A percentile compares a stretch with the other conserved stretches of the same genome.
These are phyloP conservation scores for Corythornis madagascariensis DNA, from an alignment of 2,113 vertebrate genomes.

Conservation along the genomic window DNA sequence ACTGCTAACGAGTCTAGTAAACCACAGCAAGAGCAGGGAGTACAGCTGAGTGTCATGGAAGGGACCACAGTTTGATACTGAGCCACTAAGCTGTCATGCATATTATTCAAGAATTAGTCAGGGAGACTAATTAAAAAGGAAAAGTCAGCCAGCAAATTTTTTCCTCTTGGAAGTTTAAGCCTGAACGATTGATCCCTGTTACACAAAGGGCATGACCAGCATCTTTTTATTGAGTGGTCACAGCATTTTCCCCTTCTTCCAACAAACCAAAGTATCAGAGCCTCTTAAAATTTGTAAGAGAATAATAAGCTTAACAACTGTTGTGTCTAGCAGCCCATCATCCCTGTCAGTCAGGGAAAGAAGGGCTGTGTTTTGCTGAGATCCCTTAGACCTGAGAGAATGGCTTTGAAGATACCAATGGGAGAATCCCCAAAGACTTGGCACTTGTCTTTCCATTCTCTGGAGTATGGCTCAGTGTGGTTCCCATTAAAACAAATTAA, in stretches of 20 bases:
- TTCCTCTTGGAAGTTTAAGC: neutral
- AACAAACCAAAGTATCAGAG: neutral
- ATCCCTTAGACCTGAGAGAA: neutral
- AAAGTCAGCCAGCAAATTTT: neutral
- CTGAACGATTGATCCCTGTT: neutral
- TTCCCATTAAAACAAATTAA: neutral
- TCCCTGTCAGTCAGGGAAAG: neutral
- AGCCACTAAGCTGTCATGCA: neutral
- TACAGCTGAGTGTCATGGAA: neutral
- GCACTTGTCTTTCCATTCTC: neutral
- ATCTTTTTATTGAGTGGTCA: neutral
- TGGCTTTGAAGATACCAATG: neutral
- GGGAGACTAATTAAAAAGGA: neutral
- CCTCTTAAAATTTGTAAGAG: neutral
- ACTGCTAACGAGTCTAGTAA: neutral
- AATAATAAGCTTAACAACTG: neutral
- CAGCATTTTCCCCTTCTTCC: neutral
- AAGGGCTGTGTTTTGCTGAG: neutral
- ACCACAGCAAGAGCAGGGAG: neutral
- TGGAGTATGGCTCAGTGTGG: neutral
- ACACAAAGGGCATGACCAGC: neutral
- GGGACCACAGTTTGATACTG: neutral
- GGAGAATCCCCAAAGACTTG: neutral
- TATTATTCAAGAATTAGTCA: constrained; percentile 36
- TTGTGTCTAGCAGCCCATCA: neutral